Conservation (phyloP, 2,888 invertebrate genomes). For the Oscheius onirici region DNA sequence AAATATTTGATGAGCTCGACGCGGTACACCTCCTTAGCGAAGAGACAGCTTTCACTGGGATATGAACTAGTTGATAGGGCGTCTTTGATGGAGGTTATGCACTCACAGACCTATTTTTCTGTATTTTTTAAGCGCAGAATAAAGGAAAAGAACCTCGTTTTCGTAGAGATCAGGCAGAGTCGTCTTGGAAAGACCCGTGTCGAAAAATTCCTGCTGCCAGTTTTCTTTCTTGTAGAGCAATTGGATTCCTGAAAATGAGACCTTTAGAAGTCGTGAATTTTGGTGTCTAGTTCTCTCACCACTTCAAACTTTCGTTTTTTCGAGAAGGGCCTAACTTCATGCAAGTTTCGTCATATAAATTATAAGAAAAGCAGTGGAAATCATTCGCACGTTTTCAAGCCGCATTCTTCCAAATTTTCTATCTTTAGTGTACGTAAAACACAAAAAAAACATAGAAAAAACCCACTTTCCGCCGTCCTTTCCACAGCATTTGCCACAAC, state of each 20-base stretch:
- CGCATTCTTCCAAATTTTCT: too few relatives aligned
- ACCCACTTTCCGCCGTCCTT: constrained; percentile 51
- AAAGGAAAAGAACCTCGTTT: constrained; percentile 54
- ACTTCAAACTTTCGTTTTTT: constrained; percentile 76
- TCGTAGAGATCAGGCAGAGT: constrained; percentile 69
- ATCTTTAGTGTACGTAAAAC: too few relatives aligned
- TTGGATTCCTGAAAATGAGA: constrained; percentile 41
- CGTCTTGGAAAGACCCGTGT: constrained; percentile 62
- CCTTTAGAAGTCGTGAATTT: constrained; percentile 80
- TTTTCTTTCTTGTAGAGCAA: constrained; percentile 61
- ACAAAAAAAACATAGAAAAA: neutral
- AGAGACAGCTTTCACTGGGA: constrained; percentile 66
- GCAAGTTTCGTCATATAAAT: too few relatives aligned
- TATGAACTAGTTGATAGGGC: constrained; percentile 61
- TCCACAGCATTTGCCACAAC: constrained; percentile 61
- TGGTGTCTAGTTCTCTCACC: constrained; percentile 87
- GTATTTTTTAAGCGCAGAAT: neutral
- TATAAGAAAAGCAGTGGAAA: too few relatives aligned
- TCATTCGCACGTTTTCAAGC: too few relatives aligned
- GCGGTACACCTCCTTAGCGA: constrained; percentile 64
- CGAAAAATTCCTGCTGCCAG: constrained; percentile 67
- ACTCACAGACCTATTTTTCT: constrained; percentile 58
- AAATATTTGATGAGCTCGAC: constrained; percentile 59
- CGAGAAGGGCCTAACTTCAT: too few relatives aligned
- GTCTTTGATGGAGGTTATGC: constrained; percentile 57